Conservation (phyloP, 2,113 vertebrate genomes). For the Scomber japonicus region DNA sequence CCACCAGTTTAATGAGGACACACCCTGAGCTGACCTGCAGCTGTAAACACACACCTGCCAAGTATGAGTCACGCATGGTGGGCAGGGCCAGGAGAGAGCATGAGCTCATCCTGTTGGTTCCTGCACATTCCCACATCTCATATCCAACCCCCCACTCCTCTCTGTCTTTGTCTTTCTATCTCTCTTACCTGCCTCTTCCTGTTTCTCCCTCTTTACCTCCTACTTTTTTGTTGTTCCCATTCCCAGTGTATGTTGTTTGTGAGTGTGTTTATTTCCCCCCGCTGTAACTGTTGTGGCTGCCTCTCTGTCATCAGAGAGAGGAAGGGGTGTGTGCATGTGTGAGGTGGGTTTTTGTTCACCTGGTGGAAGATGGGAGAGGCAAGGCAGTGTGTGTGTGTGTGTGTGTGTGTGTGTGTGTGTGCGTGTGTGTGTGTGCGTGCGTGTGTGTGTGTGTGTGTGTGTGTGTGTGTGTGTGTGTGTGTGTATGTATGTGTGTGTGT, state of each 20-base stretch:
- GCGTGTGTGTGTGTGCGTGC: constrained; percentile 20
- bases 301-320: constrained; percentile 65
- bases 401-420: constrained; percentile 15
- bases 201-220: constrained; percentile 20
- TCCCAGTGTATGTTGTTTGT: constrained; percentile 29
- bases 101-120: constrained; percentile 72
- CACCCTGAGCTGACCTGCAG: constrained; percentile 77
- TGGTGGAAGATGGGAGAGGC: constrained; percentile 54
- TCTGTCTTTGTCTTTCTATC: constrained; percentile 42
- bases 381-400: constrained; percentile 13
- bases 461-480: constrained; percentile 21
- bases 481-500: constrained; percentile 13
- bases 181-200: constrained; percentile 44
- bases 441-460: constrained; percentile 18
- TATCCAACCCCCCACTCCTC: constrained; percentile 15
- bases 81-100: constrained; percentile 53
- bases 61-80: constrained; percentile 70
- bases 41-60: constrained; percentile 79
- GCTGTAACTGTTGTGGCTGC: constrained; percentile 52
- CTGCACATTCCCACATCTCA: constrained; percentile 52
- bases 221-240: background rate
- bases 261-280: constrained; percentile 28
- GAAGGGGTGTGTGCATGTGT: constrained; percentile 58
- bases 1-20: constrained; percentile 59
- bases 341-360: constrained; percentile 59